A percentile compares a stretch with the other conserved stretches of the same genome.
Evolutionary conservation across 2,888 invertebrate genomes (phyloP).

Genomic region (Microctonus brassicae): DNA sequence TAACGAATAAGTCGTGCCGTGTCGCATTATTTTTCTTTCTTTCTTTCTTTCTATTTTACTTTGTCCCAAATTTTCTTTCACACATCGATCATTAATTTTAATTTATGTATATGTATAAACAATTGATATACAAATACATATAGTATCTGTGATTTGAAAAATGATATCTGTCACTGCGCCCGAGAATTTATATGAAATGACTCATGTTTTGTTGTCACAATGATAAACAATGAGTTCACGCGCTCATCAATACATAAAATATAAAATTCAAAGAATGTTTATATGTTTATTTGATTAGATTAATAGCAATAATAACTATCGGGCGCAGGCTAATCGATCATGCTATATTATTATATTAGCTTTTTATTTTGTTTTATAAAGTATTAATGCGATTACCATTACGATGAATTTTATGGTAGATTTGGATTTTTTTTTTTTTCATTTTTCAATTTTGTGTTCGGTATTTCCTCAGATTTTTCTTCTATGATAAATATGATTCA

Average conservation of each 20-base stretch:
- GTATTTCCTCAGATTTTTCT: not conserved
- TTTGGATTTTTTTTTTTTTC: constrained; percentile 1
- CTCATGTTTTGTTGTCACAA: not conserved
- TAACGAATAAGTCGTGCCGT: constrained; percentile 39
- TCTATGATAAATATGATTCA: not conserved
- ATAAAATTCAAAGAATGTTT: not conserved
- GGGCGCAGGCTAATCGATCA: not conserved
- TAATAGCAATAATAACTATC: not conserved
- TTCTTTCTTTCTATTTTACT: not conserved
- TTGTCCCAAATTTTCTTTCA: not conserved
- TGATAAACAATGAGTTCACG: not conserved
- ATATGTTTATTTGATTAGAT: not conserved
- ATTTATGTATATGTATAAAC: constrained; percentile 36
- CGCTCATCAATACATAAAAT: not conserved
- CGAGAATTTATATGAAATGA: constrained; percentile 35
- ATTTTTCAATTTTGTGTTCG: not conserved
- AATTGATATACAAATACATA: constrained; percentile 59
- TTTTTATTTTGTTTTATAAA: not conserved
- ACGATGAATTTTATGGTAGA: not conserved
- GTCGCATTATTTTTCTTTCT: not conserved
- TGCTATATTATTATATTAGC: constrained; percentile 11
- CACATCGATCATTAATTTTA: constrained; percentile 30
- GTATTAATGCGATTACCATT: constrained; percentile 12
- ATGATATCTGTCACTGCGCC: constrained; percentile 48
- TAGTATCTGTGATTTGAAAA: constrained; percentile 46